Base-by-base conservation (phyloP, 2,113 vertebrate species). In the Hypanus sabinus region DNA sequence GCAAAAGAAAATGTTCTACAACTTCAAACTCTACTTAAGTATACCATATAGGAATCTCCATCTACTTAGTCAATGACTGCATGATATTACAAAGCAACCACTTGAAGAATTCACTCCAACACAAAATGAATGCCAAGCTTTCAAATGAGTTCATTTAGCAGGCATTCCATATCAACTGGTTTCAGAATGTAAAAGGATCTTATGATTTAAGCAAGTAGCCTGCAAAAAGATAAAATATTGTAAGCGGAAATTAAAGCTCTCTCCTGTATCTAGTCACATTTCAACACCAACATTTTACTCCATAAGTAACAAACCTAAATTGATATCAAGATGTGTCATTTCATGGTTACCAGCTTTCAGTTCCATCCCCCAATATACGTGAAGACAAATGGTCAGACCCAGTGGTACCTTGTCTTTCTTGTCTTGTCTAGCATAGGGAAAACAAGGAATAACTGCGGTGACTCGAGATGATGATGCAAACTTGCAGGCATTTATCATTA, bases 401-500 rank as follows among this genome's bases (percentile, higher is more conserved):
- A 73, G 4, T 8, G 24, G 33, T 97, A 97, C 97, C 97, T 97
- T 97, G 94, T 98, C 97, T 95, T 98, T 98, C 94, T 98, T 98
- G 95, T 98, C 97, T 95, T 98, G 97, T 55, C 97, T 95, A 36
- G 97, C 97, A 3, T 98, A 97, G 0, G 97, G 97, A 94, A 97
- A 98, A 94, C 97, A 98, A 0, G 97, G 97, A 95, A 98, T 98
- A 95, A 98, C 97, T 0, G 97, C 97, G 3, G 97, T 98, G 94
- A 98, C 97, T 94, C 97, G 96, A 94, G 97, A 97, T 0, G 97
- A 96, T 0, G 97, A 98, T 0, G 97, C 97, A 92, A 98, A 97
- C 95, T 98, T 98, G 96, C 97, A 98, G 38, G 97, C 97, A 36
- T 97, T 98, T 96, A 98, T 98, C 97, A 98, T 98, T 95, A 98